These are phyloP conservation scores for Anaspis maculata DNA, from an alignment of 2,888 invertebrate genomes.

Conservation along the genomic window DNA sequence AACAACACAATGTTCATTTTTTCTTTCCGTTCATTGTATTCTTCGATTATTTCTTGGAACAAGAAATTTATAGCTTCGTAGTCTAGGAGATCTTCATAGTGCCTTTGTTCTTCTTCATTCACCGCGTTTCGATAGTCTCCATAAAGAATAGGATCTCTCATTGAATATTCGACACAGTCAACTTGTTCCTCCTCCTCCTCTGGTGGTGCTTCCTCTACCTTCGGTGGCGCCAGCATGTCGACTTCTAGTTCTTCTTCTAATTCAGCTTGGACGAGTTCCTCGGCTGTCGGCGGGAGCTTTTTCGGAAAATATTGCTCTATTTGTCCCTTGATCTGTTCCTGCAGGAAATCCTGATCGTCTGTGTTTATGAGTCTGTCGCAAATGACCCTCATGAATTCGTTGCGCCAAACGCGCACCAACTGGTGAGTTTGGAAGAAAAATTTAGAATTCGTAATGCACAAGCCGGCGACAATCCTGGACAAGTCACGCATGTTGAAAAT, in stretches of 20 bases:
- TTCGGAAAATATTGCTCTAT: slow-evolving; percentile 52
- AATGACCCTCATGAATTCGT: slow-evolving; percentile 80
- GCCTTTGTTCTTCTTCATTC: slow-evolving; percentile 68
- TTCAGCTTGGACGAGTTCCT: slow-evolving; percentile 4
- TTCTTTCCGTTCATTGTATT: slow-evolving; percentile 68
- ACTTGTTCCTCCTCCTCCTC: slow-evolving; percentile 39
- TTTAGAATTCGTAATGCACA: slow-evolving; percentile 66
- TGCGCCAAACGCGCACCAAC: slow-evolving; percentile 81
- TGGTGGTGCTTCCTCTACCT: slow-evolving; percentile 26
- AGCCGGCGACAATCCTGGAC: slow-evolving; percentile 69
- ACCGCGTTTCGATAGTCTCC: slow-evolving; percentile 83
- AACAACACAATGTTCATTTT: slow-evolving; percentile 79
- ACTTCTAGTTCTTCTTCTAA: slow-evolving; percentile 17
- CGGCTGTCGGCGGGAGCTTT: slow-evolving; percentile 28
- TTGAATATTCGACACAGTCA: slow-evolving; percentile 54
- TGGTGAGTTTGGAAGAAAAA: slow-evolving; percentile 60
- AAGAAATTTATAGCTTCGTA: slow-evolving; percentile 82
- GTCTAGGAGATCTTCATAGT: slow-evolving; percentile 84
- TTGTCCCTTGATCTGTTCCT: slow-evolving; percentile 50
- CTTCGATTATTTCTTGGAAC: slow-evolving; percentile 83
- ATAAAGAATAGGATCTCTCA: slow-evolving; percentile 76
- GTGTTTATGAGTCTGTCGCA: slow-evolving; percentile 75
- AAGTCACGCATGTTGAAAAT: slow-evolving; percentile 89
- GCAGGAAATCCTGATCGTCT: slow-evolving; percentile 57
- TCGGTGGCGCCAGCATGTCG: slow-evolving; percentile 10